Conservation (phyloP, 2,113 vertebrate species). For the Colius striatus region DNA sequence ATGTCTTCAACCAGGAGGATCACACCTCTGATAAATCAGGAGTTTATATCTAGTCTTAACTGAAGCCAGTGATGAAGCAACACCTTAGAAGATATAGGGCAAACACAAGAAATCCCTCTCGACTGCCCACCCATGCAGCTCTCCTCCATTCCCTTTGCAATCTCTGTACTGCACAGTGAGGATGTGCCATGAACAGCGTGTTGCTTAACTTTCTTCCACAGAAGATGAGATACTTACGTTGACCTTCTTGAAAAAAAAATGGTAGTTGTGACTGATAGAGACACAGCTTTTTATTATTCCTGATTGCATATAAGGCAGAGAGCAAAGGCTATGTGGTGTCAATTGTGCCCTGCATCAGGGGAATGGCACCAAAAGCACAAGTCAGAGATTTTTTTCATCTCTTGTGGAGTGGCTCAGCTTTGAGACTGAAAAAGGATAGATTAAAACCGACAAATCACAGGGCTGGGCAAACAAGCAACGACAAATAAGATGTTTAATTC, state of each 20-base stretch:
- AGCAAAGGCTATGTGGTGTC: neutral
- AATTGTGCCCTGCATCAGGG: neutral
- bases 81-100: accelerated
- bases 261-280: neutral
- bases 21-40: neutral
- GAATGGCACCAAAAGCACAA: neutral
- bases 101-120: neutral
- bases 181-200: neutral
- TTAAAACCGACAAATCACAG: neutral
- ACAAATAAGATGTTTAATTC: neutral
- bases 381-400: neutral
- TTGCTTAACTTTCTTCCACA: neutral
- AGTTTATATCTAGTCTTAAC: neutral
- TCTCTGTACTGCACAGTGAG: neutral
- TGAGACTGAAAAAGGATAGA: neutral
- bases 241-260: neutral
- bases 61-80: neutral
- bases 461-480: neutral
- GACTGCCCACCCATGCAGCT: neutral
- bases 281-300: neutral
- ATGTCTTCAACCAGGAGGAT: neutral
- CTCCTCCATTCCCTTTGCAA: neutral
- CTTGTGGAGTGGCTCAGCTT: neutral
- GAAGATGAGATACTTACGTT: neutral
- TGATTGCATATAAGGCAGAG: neutral